These are phyloP conservation scores for Hemicrepidius hirtus DNA, from an alignment of 2,888 invertebrate species.

Conservation along the genomic window DNA sequence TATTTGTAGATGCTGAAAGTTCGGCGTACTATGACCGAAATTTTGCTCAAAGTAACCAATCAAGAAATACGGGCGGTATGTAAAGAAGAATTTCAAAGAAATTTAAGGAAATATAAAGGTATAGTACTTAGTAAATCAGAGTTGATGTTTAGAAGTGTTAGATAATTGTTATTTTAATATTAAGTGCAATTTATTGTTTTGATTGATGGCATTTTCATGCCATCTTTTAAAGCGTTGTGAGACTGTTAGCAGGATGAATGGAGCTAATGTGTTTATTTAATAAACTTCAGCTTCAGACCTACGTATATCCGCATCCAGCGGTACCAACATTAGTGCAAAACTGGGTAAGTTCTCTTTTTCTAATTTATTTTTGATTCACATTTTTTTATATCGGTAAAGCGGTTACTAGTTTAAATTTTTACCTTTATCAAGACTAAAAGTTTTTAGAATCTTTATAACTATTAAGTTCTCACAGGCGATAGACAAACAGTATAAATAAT, in stretches of 20 bases:
- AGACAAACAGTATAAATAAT: no score
- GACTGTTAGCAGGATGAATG: conserved; percentile 69
- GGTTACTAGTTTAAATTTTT: no score
- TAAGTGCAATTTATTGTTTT: conserved; percentile 36
- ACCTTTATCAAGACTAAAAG: no score
- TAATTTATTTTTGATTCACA: not conserved
- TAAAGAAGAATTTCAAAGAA: conserved; percentile 88
- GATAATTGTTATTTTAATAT: conserved; percentile 40
- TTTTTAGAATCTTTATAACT: no score
- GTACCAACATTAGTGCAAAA: conserved; percentile 90
- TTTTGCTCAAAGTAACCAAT: conserved; percentile 94
- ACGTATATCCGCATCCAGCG: conserved; percentile 70
- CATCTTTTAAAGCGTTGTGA: conserved; percentile 57
- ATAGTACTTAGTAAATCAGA: conserved; percentile 71
- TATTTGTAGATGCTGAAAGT: conserved; percentile 87
- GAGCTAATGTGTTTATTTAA: conserved; percentile 70
- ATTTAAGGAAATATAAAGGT: conserved; percentile 83
- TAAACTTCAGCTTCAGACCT: conserved; percentile 72
- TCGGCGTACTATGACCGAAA: conserved; percentile 91
- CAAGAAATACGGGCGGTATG: conserved; percentile 90
- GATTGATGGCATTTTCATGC: conserved; percentile 43
- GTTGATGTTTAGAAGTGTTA: conserved; percentile 47
- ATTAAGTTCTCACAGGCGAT: no score
- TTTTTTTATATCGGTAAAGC: not conserved
- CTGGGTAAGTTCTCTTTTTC: conserved; percentile 85